A percentile compares a stretch with the other conserved stretches of the same genome.
Evolutionary conservation across 2,113 vertebrate species (phyloP).

Genomic region (Phalacrocorax carbo): DNA sequence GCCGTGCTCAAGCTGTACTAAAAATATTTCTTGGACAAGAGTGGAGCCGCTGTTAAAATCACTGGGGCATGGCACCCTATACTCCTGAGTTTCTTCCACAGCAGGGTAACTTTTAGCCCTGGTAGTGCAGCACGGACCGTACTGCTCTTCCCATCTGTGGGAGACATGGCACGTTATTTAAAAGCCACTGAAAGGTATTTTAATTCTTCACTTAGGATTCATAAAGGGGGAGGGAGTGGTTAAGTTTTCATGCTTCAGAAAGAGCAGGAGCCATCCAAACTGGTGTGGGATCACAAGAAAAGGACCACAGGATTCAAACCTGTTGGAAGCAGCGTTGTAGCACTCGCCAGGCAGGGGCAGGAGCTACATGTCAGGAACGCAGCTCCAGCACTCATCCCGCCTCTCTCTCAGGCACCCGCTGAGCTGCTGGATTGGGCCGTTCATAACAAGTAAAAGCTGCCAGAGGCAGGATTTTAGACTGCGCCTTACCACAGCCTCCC

Average conservation of each 20-base stretch:
- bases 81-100: not conserved
- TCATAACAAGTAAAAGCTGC: not conserved
- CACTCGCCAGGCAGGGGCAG: not conserved
- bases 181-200: not conserved
- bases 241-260: not conserved
- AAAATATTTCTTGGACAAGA: not conserved
- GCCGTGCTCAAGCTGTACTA: not conserved
- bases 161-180: not conserved
- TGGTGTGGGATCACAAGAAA: not conserved
- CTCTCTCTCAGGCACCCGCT: not conserved
- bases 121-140: not conserved
- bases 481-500: not conserved
- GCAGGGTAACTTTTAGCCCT: not conserved
- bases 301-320: not conserved
- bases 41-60: not conserved
- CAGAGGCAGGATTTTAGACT: not conserved
- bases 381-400: not conserved
- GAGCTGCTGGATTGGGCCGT: not conserved
- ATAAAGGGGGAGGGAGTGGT: not conserved
- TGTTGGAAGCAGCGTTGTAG: not conserved
- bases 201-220: not conserved
- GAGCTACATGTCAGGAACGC: not conserved
- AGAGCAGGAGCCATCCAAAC: not conserved
- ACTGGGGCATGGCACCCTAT: not conserved
- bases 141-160: not conserved